Evolutionary conservation across 2,113 vertebrate genomes (phyloP), one percentile per base, ranked within the genome.

Genomic region (Anarhynchus alexandrinus): DNA sequence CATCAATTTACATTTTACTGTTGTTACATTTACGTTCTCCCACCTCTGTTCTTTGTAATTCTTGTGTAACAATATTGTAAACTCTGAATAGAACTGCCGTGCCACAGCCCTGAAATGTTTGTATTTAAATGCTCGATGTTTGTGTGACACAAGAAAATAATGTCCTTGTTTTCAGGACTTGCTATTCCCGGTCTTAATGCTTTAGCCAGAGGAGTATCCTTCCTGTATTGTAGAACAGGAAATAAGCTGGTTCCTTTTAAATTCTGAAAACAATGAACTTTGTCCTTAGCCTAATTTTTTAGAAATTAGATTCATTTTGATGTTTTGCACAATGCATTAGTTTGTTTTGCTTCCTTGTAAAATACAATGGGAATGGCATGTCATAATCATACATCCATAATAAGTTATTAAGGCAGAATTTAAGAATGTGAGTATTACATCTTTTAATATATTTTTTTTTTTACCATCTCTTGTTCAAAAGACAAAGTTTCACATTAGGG

Each of bases 271-370:
- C 97, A 97, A 92, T 95, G 30, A 93, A 86, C 84, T 92, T 89
- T 74, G 78, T 96, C 72, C 90, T 80, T 94, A 82, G 76, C 43
- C 25, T 90, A 25, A 80, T 80, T 93, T 96, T 88, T 83, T 34
- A 90, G 65, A 65, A 92, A 77, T 93, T 73, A 45, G 52, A 65
- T 77, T 87, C 49, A 65, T 93, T 94, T 94, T 94, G 84, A 87
- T 88, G 70, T 79, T 93, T 81, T 74, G 65, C 38, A 92, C 89
- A 94, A 85, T 88, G 77, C 71, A 65, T 82, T 90, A 84, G 70
- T 86, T 95, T 96, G 64, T 96, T 97, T 97, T 94, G 91, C 82
- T 97, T 96, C 93, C 85, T 96, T 70, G 47, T 90, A 58, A 95
- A 96, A 72, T 90, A 94, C 79, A 94, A 27, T 88, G 90, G 85